Evolutionary conservation across 2,888 invertebrate genomes (phyloP).

Genomic region (Drosophila phalerata): DNA sequence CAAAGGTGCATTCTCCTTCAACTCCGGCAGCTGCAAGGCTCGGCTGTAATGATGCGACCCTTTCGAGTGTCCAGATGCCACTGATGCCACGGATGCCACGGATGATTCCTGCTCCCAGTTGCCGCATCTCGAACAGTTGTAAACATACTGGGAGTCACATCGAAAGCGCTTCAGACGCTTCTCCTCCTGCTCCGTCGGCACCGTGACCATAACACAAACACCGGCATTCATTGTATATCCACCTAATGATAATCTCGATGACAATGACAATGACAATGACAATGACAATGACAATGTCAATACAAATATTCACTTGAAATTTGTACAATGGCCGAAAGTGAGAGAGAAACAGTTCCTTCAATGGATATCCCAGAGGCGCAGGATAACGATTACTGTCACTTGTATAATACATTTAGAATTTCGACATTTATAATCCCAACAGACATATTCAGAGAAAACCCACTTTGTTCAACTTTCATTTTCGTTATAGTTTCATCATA

Average conservation of each 20-base stretch:
- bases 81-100: not conserved
- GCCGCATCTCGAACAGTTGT: not conserved
- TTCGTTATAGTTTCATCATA: not conserved
- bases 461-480: not conserved
- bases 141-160: not conserved
- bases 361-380: slow-evolving; percentile 11
- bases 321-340: slow-evolving; percentile 3
- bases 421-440: not conserved
- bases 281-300: not conserved
- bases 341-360: slow-evolving; percentile 3
- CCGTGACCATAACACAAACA: slow-evolving; percentile 87
- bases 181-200: slow-evolving; percentile 87
- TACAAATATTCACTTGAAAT: slow-evolving; percentile 28
- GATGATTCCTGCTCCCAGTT: not conserved
- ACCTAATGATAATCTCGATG: not conserved
- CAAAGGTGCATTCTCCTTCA: slow-evolving; percentile 37
- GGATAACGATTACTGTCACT: slow-evolving; percentile 12
- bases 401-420: slow-evolving; percentile 5
- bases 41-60: slow-evolving; percentile 76
- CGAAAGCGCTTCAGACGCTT: slow-evolving; percentile 36
- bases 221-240: slow-evolving; percentile 43
- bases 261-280: not conserved
- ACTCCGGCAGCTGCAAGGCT: slow-evolving; percentile 8
- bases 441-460: not conserved
- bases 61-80: not conserved